phyloP scores from a whole-genome alignment of 2,888 invertebrate species.

The Tipula unca region DNA sequence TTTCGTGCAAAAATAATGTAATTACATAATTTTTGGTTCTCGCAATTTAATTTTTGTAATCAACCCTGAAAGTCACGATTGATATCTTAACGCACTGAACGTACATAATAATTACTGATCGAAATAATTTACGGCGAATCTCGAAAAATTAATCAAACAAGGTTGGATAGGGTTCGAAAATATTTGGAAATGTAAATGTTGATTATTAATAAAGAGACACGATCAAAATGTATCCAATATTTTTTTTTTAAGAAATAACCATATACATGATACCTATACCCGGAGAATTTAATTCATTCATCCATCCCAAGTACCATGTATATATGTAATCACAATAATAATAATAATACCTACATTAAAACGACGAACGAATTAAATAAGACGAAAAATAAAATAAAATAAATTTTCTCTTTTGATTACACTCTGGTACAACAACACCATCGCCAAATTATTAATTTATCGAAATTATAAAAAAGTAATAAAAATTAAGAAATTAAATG shows the following conservation, averaged over 20 bases:
- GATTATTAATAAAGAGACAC: background rate
- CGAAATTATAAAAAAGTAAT: background rate
- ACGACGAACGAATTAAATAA: background rate
- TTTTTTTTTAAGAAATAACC: background rate
- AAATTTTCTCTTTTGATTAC: slow-evolving; percentile 2
- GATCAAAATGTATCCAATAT: background rate
- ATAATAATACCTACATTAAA: background rate
- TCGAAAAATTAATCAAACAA: background rate
- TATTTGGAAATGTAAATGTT: background rate
- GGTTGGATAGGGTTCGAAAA: too few relatives aligned
- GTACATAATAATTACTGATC: too few relatives aligned
- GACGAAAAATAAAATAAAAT: background rate
- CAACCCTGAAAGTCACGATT: background rate
- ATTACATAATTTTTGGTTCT: background rate
- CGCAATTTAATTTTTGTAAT: background rate
- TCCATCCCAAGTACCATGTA: background rate
- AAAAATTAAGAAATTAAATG: slow-evolving; percentile 14
- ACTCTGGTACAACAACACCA: background rate
- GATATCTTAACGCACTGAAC: too few relatives aligned
- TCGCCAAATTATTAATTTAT: background rate
- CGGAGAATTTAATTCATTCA: background rate
- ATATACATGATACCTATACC: background rate
- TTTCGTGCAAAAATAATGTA: background rate
- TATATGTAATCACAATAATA: background rate
- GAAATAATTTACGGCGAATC: too few relatives aligned